These are phyloP conservation scores for Amitus sp. DNA, from an alignment of 2,888 invertebrate genomes.

Conservation along the genomic window DNA sequence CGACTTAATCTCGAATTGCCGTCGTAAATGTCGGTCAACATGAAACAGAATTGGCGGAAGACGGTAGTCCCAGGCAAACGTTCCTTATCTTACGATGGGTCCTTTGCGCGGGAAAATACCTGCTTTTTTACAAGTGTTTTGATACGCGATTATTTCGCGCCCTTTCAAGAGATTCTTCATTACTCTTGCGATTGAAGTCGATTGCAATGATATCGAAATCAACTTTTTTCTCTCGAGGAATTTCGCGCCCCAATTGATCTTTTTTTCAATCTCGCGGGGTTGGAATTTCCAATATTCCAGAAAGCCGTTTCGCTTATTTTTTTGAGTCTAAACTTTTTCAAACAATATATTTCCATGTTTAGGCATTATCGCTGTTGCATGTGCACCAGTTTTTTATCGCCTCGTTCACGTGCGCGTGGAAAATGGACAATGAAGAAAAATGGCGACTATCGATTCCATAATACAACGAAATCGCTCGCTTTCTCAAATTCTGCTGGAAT, in stretches of 20 bases:
- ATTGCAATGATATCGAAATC: no score
- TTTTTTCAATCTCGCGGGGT: no score
- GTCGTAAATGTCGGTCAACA: not conserved
- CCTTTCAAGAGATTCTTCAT: not conserved
- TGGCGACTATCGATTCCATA: slow-evolving; percentile 5
- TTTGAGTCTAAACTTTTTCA: not conserved
- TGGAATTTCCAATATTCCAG: no score
- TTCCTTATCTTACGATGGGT: not conserved
- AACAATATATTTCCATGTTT: slow-evolving; percentile 1
- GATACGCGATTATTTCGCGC: not conserved
- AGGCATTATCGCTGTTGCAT: not conserved
- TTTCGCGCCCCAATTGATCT: no score
- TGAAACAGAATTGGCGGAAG: not conserved
- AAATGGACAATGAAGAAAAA: slow-evolving; percentile 5
- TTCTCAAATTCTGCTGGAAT: slow-evolving; percentile 8
- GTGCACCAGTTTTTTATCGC: slow-evolving; percentile 7
- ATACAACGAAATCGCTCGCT: slow-evolving; percentile 7
- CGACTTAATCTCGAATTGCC: not conserved
- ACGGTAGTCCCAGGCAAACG: not conserved
- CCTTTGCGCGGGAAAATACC: not conserved
- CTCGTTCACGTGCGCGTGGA: slow-evolving; percentile 4
- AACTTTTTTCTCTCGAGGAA: no score
- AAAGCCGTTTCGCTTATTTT: no score
- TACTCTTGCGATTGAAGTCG: no score
- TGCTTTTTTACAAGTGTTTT: not conserved